A percentile compares a stretch with the other conserved stretches of the same genome.
phyloP scores from a whole-genome alignment of 1,140 invertebrate genomes.

The Zaprionus taronus region DNA sequence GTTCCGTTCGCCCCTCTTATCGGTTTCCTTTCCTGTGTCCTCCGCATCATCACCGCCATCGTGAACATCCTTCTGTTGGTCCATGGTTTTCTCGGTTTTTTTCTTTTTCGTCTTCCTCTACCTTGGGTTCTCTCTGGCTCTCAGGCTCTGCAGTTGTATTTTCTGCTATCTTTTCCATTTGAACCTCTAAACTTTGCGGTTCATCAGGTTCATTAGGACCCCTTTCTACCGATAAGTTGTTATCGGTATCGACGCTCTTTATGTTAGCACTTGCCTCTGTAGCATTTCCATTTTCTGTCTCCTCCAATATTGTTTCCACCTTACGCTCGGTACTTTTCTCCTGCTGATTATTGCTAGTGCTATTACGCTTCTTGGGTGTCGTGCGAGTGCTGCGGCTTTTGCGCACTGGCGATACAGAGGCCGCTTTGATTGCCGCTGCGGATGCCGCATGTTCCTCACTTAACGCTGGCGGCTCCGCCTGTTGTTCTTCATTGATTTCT shows the following conservation, averaged over 20 bases:
- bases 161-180: conserved; percentile 16
- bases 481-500: conserved; percentile 56
- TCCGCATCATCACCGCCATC: conserved; percentile 26
- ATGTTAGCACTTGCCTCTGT: conserved; percentile 22
- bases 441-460: conserved; percentile 62
- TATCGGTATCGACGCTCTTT: conserved; percentile 48
- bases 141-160: neutral
- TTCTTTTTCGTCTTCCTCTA: conserved; percentile 24
- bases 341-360: conserved; percentile 35
- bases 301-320: conserved; percentile 73
- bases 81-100: conserved; percentile 13
- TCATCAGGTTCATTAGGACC: conserved; percentile 23
- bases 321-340: conserved; percentile 55
- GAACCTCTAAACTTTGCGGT: neutral
- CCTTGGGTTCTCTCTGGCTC: conserved; percentile 8
- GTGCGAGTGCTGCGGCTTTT: conserved; percentile 65
- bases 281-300: conserved; percentile 66
- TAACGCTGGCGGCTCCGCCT: conserved; percentile 51
- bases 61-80: conserved; percentile 24
- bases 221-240: conserved; percentile 27
- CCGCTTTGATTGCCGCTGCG: neutral
- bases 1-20: conserved; percentile 13
- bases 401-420: conserved; percentile 57
- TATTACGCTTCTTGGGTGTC: conserved; percentile 66
- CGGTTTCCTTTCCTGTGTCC: conserved; percentile 15